A percentile compares a stretch with the other conserved stretches of the same genome.
Conservation (phyloP, 1,140 invertebrate species). For the Trachymyrmex cornetzi region DNA sequence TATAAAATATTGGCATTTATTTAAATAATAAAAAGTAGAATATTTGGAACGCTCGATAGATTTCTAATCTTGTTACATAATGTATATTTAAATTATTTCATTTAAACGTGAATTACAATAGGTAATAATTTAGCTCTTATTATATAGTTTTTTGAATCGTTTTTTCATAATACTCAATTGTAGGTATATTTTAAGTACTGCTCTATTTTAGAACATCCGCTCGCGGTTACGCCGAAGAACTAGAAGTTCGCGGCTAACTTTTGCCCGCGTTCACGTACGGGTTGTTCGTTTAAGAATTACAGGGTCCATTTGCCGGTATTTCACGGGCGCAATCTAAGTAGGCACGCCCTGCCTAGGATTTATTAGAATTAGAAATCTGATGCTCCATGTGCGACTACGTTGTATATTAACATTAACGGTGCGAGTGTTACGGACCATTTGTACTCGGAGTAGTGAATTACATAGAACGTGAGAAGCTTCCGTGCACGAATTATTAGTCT, state of each 20-base stretch:
- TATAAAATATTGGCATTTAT: not conserved
- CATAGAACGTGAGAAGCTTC: constrained; percentile 82
- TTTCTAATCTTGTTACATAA: not conserved
- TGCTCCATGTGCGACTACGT: constrained; percentile 72
- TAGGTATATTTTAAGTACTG: constrained; percentile 9
- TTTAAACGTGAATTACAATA: not conserved
- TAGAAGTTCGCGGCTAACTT: constrained; percentile 6
- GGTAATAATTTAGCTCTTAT: not conserved
- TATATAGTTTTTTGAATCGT: not conserved
- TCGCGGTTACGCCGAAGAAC: not conserved
- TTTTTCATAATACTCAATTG: constrained; percentile 3
- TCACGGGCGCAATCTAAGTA: constrained; percentile 72
- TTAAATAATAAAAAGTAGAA: not conserved
- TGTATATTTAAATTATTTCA: not conserved
- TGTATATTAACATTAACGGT: constrained; percentile 81
- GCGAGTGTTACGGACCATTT: constrained; percentile 78
- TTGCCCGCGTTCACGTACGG: constrained; percentile 56
- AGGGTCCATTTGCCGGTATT: constrained; percentile 67
- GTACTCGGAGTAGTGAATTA: constrained; percentile 79
- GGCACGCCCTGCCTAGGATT: constrained; percentile 76
- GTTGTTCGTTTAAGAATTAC: constrained; percentile 77
- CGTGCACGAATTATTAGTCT: constrained; percentile 79
- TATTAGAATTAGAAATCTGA: constrained; percentile 84
- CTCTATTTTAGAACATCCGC: constrained; percentile 25
- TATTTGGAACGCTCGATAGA: not conserved